phyloP scores from a whole-genome alignment of 1,140 invertebrate species.

The Coelopa frigida region DNA sequence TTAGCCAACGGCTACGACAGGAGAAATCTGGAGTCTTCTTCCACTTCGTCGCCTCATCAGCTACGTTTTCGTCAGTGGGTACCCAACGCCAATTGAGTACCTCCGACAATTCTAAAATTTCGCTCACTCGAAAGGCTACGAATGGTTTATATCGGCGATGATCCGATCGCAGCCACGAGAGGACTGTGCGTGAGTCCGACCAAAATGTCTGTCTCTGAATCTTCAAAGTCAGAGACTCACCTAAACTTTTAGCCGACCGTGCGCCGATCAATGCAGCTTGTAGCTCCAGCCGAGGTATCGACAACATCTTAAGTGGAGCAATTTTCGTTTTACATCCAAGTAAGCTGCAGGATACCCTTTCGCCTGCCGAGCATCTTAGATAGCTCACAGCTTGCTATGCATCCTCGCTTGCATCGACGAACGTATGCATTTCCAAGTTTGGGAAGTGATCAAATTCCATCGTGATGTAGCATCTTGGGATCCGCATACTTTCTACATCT shows the following conservation, averaged over 20 bases:
- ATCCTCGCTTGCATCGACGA: conserved; percentile 6
- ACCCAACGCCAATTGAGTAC: conserved; percentile 16
- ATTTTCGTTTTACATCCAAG: conserved; percentile 28
- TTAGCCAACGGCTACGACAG: too few relatives aligned
- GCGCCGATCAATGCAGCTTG: conserved; percentile 36
- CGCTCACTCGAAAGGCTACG: conserved; percentile 23
- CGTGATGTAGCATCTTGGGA: too few relatives aligned
- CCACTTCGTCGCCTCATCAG: too few relatives aligned
- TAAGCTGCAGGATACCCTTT: not conserved
- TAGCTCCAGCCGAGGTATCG: conserved; percentile 43
- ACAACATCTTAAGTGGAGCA: conserved; percentile 26
- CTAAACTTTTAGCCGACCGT: conserved; percentile 17
- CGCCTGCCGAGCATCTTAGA: not conserved
- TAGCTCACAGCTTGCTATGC: conserved; percentile 1
- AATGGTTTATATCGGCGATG: conserved; percentile 12
- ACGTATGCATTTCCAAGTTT: conserved; percentile 4
- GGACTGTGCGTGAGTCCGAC: conserved; percentile 1
- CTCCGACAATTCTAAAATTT: conserved; percentile 21
- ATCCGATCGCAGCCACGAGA: conserved; percentile 7
- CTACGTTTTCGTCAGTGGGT: not conserved
- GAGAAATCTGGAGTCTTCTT: too few relatives aligned
- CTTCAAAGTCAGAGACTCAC: not conserved
- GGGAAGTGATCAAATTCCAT: too few relatives aligned
- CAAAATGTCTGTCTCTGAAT: not conserved
- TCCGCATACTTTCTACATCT: too few relatives aligned